Percentiles rank a stretch among this genome's conserved stretches.
phyloP scores from a whole-genome alignment of 2,888 invertebrate genomes.

The Leptarthrus brevirostris region DNA sequence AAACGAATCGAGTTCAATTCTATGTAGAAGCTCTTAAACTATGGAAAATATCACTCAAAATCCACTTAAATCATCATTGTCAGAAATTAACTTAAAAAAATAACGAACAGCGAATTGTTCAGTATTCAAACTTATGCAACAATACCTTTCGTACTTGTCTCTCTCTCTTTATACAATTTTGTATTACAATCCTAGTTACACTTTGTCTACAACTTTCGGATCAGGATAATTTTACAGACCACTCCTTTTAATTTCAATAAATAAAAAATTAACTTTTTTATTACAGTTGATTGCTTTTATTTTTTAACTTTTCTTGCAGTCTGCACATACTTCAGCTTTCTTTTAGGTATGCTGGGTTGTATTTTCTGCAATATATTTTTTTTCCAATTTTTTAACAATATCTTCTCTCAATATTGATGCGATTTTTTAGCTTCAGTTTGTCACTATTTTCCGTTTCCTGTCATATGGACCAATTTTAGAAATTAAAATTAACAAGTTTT shows the following conservation, averaged over 20 bases:
- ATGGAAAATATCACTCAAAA: conserved; percentile 46
- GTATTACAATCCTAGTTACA: conserved; percentile 29
- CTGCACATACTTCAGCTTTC: conserved; percentile 41
- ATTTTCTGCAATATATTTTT: neutral
- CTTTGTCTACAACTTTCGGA: conserved; percentile 29
- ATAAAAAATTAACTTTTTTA: conserved; percentile 37
- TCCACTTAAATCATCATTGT: conserved; percentile 33
- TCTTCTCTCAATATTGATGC: conserved; percentile 11
- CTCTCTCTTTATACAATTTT: conserved; percentile 29
- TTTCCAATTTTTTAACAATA: conserved; percentile 35
- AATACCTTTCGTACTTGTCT: conserved; percentile 35
- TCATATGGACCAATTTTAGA: conserved; percentile 13
- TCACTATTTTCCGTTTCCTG: conserved; percentile 4
- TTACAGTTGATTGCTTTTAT: conserved; percentile 44
- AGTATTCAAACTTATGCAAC: conserved; percentile 20
- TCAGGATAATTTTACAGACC: conserved; percentile 18
- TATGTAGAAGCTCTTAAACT: conserved; percentile 20
- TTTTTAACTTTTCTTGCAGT: conserved; percentile 30
- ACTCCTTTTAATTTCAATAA: conserved; percentile 19
- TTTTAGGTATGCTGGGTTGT: neutral
- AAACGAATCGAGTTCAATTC: conserved; percentile 1
- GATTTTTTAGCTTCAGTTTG: conserved; percentile 7
- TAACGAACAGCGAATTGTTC: conserved; percentile 13
- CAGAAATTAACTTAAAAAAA: conserved; percentile 27
- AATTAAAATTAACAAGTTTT: conserved; percentile 33